Evolutionary conservation across 2,888 invertebrate genomes (phyloP).

Genomic region (Rugalucina vietnamica): DNA sequence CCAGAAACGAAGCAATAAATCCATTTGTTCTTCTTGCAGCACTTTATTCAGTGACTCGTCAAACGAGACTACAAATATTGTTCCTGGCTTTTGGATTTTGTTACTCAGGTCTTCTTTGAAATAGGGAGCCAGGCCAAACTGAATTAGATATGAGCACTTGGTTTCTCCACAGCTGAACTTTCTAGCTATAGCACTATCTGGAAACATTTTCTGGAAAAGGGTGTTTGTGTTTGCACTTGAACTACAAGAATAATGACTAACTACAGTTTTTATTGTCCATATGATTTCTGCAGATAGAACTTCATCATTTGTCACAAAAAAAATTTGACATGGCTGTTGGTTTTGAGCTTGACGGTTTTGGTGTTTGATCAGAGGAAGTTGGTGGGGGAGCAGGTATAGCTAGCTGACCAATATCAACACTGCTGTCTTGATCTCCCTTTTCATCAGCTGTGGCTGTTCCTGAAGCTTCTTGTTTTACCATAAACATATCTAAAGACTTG

Average conservation of each 20-base stretch:
- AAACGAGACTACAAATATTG: conserved; percentile 23
- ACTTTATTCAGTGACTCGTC: conserved; percentile 16
- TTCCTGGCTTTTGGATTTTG: conserved; percentile 1
- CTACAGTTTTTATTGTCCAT: not conserved
- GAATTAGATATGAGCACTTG: conserved; percentile 21
- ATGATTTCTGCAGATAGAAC: not conserved
- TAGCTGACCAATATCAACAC: conserved; percentile 6
- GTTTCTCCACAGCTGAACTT: conserved; percentile 21
- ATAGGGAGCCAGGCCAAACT: conserved; percentile 7
- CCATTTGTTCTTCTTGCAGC: conserved; percentile 31
- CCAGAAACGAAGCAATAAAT: too few species aligned
- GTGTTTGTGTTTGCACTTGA: not conserved
- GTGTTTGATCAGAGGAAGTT: not conserved
- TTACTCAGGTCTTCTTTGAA: not conserved
- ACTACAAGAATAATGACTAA: not conserved
- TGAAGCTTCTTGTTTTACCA: conserved; percentile 34
- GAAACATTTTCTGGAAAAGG: too few species aligned
- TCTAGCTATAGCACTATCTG: conserved; percentile 8
- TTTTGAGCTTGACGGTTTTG: not conserved
- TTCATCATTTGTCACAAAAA: not conserved
- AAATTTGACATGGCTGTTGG: not conserved
- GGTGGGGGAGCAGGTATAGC: conserved; percentile 26
- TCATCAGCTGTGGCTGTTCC: not conserved
- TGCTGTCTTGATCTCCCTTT: not conserved
- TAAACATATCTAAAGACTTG: conserved; percentile 23